Percentiles rank a stretch among this genome's conserved stretches.
These are phyloP conservation scores for Tragelaphus imberbis DNA, from an alignment of 2,113 vertebrate species.

Conservation along the genomic window DNA sequence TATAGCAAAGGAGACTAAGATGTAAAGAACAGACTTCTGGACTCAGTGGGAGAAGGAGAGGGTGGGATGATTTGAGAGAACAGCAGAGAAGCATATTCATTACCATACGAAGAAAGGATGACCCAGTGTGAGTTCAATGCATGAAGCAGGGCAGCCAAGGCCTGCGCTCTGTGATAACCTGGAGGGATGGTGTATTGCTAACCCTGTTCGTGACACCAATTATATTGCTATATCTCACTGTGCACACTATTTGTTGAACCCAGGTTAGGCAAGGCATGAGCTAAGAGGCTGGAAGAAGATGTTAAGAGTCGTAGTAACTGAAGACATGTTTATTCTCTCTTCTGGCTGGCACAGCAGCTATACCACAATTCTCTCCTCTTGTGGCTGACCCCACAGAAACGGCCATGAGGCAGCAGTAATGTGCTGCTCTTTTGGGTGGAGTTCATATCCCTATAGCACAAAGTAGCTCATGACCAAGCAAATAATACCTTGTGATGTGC, in stretches of 20 bases:
- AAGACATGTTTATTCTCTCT: background rate
- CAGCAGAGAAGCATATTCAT: background rate
- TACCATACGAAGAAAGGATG: background rate
- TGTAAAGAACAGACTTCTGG: background rate
- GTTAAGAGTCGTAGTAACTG: background rate
- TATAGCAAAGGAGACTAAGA: background rate
- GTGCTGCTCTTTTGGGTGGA: background rate
- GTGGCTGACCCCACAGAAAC: background rate
- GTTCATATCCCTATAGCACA: background rate
- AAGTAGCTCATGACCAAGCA: background rate
- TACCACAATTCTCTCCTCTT: background rate
- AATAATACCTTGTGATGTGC: background rate
- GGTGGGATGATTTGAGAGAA: background rate
- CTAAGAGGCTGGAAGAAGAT: background rate
- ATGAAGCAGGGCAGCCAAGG: background rate
- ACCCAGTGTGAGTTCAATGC: background rate
- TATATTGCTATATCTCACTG: background rate
- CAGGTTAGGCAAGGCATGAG: background rate
- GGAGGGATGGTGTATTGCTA: background rate
- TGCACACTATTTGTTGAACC: background rate
- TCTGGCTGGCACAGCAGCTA: background rate
- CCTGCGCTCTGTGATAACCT: background rate
- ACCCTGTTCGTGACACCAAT: background rate
- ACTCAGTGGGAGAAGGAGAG: background rate
- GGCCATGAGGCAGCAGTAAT: background rate